phyloP scores from a whole-genome alignment of 1,140 invertebrate species.

The Drosophila ambigua region DNA sequence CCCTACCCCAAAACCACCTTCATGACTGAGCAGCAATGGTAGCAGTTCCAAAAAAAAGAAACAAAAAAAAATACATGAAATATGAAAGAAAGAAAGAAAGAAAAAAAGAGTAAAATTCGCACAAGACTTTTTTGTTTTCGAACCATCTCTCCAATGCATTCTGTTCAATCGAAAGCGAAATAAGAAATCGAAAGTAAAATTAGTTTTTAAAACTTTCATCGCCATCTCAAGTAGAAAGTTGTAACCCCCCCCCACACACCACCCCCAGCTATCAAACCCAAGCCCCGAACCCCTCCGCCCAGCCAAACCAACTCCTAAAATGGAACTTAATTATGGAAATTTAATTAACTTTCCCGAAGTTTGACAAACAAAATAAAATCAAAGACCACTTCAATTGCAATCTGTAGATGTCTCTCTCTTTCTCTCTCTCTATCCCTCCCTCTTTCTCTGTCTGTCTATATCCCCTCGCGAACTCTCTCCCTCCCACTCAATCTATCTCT shows the following conservation, averaged over 20 bases:
- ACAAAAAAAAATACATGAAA: constrained; percentile 35
- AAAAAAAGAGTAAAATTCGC: constrained; percentile 50
- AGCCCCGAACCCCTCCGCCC: constrained; percentile 11
- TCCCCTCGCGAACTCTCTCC: constrained; percentile 25
- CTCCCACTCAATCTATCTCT: constrained; percentile 16
- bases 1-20: constrained; percentile 47
- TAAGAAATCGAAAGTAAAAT: constrained; percentile 57
- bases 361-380: constrained; percentile 45
- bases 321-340: constrained; percentile 39
- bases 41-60: constrained; percentile 78
- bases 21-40: constrained; percentile 82
- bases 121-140: constrained; percentile 65
- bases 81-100: constrained; percentile 60
- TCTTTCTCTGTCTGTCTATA: constrained; percentile 29
- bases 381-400: constrained; percentile 42
- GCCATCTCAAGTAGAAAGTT: constrained; percentile 75
- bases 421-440: constrained; percentile 22
- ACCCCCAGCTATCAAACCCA: constrained; percentile 7
- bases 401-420: constrained; percentile 21
- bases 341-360: constrained; percentile 81
- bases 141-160: constrained; percentile 76
- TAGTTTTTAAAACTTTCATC: constrained; percentile 52
- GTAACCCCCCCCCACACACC: constrained; percentile 41
- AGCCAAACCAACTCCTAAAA: constrained; percentile 3
- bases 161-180: constrained; percentile 69